Base-by-base conservation (phyloP, 2,113 vertebrate genomes). In the Ceuthmochares aereus region DNA sequence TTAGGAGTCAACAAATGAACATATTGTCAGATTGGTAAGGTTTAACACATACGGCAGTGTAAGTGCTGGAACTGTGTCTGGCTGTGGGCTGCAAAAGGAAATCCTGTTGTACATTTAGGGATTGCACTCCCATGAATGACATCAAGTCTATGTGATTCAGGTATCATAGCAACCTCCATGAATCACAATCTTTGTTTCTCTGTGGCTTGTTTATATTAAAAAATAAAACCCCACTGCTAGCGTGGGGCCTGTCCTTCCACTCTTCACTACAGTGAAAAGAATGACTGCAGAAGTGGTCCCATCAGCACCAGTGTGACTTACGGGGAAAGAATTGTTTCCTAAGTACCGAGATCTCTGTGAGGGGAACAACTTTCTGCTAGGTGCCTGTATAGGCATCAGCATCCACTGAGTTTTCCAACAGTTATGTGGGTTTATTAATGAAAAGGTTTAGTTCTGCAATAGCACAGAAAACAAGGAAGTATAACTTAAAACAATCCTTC, bases 101-200 rank as follows among this genome's bases (percentile, higher is more conserved):
- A 85, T 66, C 84, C 63, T 69, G 42, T 27, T 7, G 55, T 34
- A 93, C 27, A 6, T 60, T 85, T 63, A 80, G 23, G 32, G 78
- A 66, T 30, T 76, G 62, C 67, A 42, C 37, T 86, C 21, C 37
- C 1, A 4, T 84, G 82, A 94, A 74, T 77, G 90, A 88, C 67
- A 81, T 60, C 0, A 1, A 81, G 17, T 47, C 45, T 79, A 42
- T 0, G 2, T 0, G 7, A 78, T 56, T 47, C 47, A 90, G 64
- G 85, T 96, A 90, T 67, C 87, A 84, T 72, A 94, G 93, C 85
- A 96, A 95, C 83, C 60, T 77, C 37, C 22, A 26, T 72, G 83
- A 85, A 63, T 70, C 55, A 90, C 0, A 0, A 59, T 88, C 70
- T 82, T 74, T 93, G 72, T 87, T 94, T 67, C 64, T 72, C 88